phyloP scores from a whole-genome alignment of 2,797 vertebrate species.

The Micrastur ruficollis region DNA sequence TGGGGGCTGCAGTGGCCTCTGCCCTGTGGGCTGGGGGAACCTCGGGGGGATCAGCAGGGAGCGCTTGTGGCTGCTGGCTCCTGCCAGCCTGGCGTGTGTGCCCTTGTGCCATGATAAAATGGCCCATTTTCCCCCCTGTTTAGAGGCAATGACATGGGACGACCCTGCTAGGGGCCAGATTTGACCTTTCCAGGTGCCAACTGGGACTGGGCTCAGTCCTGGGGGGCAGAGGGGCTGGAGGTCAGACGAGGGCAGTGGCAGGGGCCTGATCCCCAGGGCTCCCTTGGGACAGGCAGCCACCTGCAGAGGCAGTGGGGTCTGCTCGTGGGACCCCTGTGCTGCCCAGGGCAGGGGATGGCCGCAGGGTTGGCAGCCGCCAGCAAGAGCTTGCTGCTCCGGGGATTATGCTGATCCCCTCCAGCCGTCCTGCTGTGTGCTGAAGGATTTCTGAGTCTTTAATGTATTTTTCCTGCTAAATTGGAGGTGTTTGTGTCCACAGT shows the following conservation, averaged over 20 bases:
- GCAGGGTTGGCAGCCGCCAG: background rate
- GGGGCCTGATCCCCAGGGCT: rapidly evolving
- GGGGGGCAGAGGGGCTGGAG: background rate
- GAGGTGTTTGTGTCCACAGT: background rate
- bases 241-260: rapidly evolving
- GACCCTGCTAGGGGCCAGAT: background rate
- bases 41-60: rapidly evolving
- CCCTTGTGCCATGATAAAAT: background rate
- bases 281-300: background rate
- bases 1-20: background rate
- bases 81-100: background rate
- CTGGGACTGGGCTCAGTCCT: background rate
- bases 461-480: background rate
- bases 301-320: background rate
- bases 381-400: background rate
- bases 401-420: background rate
- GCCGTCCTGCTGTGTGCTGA: background rate
- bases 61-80: rapidly evolving
- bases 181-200: background rate
- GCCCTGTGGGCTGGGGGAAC: rapidly evolving
- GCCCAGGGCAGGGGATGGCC: rapidly evolving
- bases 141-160: background rate
- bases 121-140: rapidly evolving
- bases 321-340: rapidly evolving
- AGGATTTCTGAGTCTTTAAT: background rate